Evolutionary conservation across 2,113 vertebrate species (phyloP).

Genomic region (Lepus timidus): DNA sequence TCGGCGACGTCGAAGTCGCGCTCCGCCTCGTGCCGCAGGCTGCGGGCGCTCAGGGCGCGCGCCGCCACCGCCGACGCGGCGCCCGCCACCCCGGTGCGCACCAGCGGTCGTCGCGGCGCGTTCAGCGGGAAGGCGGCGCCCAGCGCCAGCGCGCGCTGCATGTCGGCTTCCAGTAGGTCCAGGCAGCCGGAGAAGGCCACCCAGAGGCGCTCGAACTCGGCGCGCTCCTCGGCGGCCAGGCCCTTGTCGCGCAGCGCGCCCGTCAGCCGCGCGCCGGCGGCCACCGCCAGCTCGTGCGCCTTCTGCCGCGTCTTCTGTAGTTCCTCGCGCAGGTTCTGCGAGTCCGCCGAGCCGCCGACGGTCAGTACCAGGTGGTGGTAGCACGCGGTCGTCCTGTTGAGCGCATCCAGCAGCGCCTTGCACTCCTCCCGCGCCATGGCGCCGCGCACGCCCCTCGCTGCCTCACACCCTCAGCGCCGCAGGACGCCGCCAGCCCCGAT

Average conservation of each 20-base stretch:
- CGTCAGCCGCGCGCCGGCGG: slow-evolving; percentile 93
- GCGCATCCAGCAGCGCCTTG: slow-evolving; percentile 95
- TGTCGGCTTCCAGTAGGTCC: slow-evolving; percentile 97
- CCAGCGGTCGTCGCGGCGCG: slow-evolving; percentile 93
- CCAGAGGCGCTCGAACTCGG: slow-evolving; percentile 97
- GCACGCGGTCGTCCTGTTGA: slow-evolving; percentile 96
- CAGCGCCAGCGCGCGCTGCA: slow-evolving; percentile 95
- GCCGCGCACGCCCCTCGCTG: neutral
- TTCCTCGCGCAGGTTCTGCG: slow-evolving; percentile 96
- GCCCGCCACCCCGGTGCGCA: slow-evolving; percentile 96
- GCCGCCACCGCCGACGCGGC: slow-evolving; percentile 93
- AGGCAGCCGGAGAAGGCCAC: slow-evolving; percentile 97
- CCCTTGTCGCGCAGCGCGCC: slow-evolving; percentile 92
- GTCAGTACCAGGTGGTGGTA: slow-evolving; percentile 96
- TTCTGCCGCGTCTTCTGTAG: slow-evolving; percentile 95
- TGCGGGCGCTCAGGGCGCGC: slow-evolving; percentile 95
- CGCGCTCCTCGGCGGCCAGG: slow-evolving; percentile 92
- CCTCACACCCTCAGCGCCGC: neutral
- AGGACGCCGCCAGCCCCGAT: neutral
- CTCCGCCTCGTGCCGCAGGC: slow-evolving; percentile 95
- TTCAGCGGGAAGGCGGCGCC: slow-evolving; percentile 95
- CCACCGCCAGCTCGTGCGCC: slow-evolving; percentile 95
- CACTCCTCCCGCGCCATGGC: slow-evolving; percentile 96
- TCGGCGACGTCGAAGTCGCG: slow-evolving; percentile 94
- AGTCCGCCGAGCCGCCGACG: slow-evolving; percentile 96